phyloP scores from a whole-genome alignment of 2,888 invertebrate genomes.

The Andrena minutula region DNA sequence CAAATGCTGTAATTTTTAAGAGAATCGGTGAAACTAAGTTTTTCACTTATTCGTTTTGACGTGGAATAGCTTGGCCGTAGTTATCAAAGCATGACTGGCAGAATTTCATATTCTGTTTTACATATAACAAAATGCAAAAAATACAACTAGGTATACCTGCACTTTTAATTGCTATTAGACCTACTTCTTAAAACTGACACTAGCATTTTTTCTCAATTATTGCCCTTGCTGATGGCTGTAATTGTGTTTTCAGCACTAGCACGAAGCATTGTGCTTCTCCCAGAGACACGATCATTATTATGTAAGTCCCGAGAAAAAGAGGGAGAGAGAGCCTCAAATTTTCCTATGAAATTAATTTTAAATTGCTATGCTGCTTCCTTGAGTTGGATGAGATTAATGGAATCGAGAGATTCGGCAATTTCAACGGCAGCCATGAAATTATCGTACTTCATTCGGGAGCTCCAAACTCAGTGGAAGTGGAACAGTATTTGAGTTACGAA shows the following conservation, averaged over 20 bases:
- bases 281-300: background rate
- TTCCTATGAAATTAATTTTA: background rate
- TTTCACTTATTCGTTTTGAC: too few species aligned
- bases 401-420: too few species aligned
- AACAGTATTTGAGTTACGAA: background rate
- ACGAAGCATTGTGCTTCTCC: background rate
- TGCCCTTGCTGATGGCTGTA: background rate
- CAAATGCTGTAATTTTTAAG: too few species aligned
- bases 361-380: background rate
- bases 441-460: background rate
- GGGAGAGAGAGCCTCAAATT: background rate
- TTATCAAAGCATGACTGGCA: too few species aligned
- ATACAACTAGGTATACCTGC: background rate
- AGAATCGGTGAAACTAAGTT: too few species aligned
- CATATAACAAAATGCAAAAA: too few species aligned
- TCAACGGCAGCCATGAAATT: background rate
- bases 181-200: background rate
- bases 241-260: constrained; percentile 1
- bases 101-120: too few species aligned
- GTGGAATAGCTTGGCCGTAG: too few species aligned
- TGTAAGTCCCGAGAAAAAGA: background rate
- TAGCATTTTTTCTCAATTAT: constrained; percentile 21
- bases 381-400: background rate
- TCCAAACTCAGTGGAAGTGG: background rate
- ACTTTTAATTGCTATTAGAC: background rate